A percentile compares a stretch with the other conserved stretches of the same genome.
Evolutionary conservation across 2,888 invertebrate species (phyloP).

Genomic region (Lissonota sp.): DNA sequence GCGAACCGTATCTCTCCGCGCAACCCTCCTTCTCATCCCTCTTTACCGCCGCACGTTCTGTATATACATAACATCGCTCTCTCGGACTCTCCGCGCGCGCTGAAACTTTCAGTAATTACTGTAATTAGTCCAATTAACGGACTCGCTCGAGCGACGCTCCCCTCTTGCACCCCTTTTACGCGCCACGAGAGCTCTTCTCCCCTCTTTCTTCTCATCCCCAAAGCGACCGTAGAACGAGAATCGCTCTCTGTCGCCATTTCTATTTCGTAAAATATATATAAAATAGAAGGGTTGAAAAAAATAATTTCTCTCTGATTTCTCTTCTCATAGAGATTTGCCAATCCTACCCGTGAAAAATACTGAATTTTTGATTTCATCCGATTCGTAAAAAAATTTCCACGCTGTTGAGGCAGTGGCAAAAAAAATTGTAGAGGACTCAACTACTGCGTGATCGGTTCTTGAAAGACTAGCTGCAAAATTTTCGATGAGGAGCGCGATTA

Average conservation of each 20-base stretch:
- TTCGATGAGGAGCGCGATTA: no score
- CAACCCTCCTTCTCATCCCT: slow-evolving; percentile 63
- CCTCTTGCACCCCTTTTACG: slow-evolving; percentile 14
- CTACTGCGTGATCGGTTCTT: no score
- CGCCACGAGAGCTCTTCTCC: not conserved
- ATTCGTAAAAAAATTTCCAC: no score
- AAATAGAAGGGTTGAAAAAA: not conserved
- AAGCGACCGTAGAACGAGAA: slow-evolving; percentile 50
- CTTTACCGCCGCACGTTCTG: slow-evolving; percentile 33
- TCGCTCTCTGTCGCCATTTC: slow-evolving; percentile 28
- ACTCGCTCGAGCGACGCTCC: slow-evolving; percentile 79
- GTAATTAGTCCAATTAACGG: slow-evolving; percentile 84
- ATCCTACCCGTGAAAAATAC: no score
- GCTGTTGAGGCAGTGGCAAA: no score
- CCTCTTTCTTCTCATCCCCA: slow-evolving; percentile 69
- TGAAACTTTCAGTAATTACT: slow-evolving; percentile 84
- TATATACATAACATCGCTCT: slow-evolving; percentile 15
- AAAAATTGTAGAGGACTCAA: no score
- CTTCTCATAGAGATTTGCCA: no score
- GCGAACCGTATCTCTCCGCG: slow-evolving; percentile 71
- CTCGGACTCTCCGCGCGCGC: slow-evolving; percentile 67
- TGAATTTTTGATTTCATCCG: no score
- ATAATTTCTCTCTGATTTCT: no score
- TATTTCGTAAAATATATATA: no score
- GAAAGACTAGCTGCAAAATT: no score